Percentiles rank a stretch among this genome's conserved stretches.
Evolutionary conservation across 2,113 vertebrate species (phyloP).

Genomic region (Tauraco erythrolophus): DNA sequence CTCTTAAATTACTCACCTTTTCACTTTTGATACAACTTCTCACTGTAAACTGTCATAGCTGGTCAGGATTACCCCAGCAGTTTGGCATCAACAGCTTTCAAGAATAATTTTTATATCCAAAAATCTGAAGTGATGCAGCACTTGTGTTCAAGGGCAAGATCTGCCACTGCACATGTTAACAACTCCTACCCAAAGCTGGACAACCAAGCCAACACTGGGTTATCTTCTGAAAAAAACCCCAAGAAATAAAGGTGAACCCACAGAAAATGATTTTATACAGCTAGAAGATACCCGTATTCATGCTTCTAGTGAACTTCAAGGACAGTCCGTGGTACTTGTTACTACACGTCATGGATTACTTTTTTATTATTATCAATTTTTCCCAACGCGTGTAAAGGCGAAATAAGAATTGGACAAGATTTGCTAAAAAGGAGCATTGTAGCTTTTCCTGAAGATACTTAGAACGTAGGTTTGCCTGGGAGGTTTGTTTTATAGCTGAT

Average conservation of each 20-base stretch:
- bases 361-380: not conserved
- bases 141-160: not conserved
- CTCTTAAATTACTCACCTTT: not conserved
- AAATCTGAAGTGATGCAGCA: not conserved
- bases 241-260: not conserved
- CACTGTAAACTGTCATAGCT: not conserved
- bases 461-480: not conserved
- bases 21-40: not conserved
- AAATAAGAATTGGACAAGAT: not conserved
- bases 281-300: accelerated
- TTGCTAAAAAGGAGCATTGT: not conserved
- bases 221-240: not conserved
- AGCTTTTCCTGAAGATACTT: not conserved
- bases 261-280: not conserved
- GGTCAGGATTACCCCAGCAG: not conserved
- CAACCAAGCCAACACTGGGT: not conserved
- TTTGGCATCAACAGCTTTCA: not conserved
- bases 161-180: not conserved
- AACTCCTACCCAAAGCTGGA: not conserved
- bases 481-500: not conserved
- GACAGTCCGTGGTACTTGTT: not conserved
- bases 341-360: not conserved
- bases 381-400: not conserved
- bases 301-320: not conserved
- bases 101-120: not conserved